Conservation (phyloP, 1,140 invertebrate species). For the Platyscapa corneri region DNA sequence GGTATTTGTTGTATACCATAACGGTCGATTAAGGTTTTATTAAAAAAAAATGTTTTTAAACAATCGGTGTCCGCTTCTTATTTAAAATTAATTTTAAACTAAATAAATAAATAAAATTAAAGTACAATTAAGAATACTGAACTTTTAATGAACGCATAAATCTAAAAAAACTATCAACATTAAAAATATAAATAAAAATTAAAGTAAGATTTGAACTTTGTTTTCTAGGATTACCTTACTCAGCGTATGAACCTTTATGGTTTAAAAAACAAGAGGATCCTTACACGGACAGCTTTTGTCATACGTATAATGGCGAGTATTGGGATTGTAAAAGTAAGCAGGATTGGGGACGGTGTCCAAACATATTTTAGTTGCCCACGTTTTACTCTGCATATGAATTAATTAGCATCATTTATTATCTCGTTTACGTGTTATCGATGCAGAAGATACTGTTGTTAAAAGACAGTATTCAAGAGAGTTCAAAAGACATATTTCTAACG, state of each 20-base stretch:
- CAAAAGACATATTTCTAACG: background rate
- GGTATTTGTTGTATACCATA: too few relatives aligned
- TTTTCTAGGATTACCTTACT: constrained; percentile 80
- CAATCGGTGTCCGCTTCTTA: too few relatives aligned
- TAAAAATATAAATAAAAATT: too few relatives aligned
- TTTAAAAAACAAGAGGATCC: constrained; percentile 90
- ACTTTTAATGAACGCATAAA: too few relatives aligned
- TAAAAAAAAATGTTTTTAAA: too few relatives aligned
- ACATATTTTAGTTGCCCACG: constrained; percentile 85
- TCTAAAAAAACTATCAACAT: too few relatives aligned
- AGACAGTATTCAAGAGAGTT: constrained; percentile 21
- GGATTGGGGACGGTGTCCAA: constrained; percentile 93
- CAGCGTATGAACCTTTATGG: constrained; percentile 91
- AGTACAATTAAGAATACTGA: too few relatives aligned
- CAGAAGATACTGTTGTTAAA: background rate
- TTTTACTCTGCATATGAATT: constrained; percentile 40
- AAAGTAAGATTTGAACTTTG: too few relatives aligned
- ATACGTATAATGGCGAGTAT: constrained; percentile 91
- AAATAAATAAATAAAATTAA: too few relatives aligned
- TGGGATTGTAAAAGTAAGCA: constrained; percentile 93
- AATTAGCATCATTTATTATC: constrained; percentile 32
- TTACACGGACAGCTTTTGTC: constrained; percentile 86
- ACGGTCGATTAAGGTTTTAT: too few relatives aligned
- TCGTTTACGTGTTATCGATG: background rate
- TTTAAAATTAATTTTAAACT: too few relatives aligned